Base-by-base conservation (phyloP, 2,797 vertebrate species). In the Epinephelus malabaricus region DNA sequence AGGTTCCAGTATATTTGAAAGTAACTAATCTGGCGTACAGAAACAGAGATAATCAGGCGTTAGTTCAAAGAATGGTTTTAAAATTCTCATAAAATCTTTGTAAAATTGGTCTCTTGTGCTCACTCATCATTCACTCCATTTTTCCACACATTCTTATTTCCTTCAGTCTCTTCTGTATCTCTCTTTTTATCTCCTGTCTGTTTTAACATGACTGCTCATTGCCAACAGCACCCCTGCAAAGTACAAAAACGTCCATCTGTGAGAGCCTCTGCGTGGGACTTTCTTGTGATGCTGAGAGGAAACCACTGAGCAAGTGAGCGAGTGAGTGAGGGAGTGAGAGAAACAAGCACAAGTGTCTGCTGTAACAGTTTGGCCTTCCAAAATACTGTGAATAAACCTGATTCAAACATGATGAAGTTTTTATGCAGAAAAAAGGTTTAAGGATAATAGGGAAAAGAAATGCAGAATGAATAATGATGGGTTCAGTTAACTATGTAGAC, bases 201-300 rank as follows among this genome's bases (percentile, higher is more conserved):
- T 78, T 76, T 65, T 84, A 83, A 85, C 83, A 80, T 76, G 73
- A 70, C 65, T 81, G 5, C 78, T 86, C 78, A 67, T 80, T 86
- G 85, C 86, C 77, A 90, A 79, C 71, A 83, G 90, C 86, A 82
- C 69, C 79, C 78, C 87, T 83, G 86, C 78, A 51, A 92, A 89
- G 86, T 80, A 90, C 84, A 88, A 76, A 88, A 80, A 82, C 74
- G 54, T 58, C 84, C 46, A 45, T 84, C 83, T 88, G 87, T 66
- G 78, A 79, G 77, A 69, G 77, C 56, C 86, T 82, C 67, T 60
- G 79, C 79, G 67, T 75, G 85, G 76, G 82, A 75, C 78, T 88
- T 86, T 84, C 66, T 86, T 86, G 62, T 81, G 86, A 86, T 85
- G 79, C 84, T 75, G 81, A 54, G 67, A 88, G 79, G 73, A 80